Evolutionary conservation across 64 coral and sea anemone genomes (phyloP), one percentile per base, ranked within the genome.

Genomic region (Pocillopora damicornis): DNA sequence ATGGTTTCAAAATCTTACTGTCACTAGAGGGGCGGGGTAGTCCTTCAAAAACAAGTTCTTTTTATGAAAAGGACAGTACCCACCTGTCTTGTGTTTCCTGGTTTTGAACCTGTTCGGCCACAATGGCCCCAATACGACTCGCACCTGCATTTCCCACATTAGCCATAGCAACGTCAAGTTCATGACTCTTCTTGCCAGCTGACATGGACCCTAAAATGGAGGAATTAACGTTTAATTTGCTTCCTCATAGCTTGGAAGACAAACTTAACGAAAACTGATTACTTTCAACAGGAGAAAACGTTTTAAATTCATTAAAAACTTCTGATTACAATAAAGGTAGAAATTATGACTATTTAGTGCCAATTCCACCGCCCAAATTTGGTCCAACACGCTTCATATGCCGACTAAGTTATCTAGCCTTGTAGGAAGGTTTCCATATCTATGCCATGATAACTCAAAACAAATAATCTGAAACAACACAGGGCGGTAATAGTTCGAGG

Each of bases 71-170:
- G 75, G 38, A 11, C 18, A 16, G 38, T 5, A 73, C 45, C 18
- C 42, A 87, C 86, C 45, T 89, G 45, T 75, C 69, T 17, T 71
- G 57, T 14, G 77, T 17, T 18, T 89, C 78, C 64, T 89, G 78
- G 51, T 60, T 74, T n/a, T 89, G 88, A 16, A 89, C 78, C 23
- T 79, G 59, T 14, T 89, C 78, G 20, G 88, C 88, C 25, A 89
- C 73, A 26, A 82, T 69, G 23, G 58, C 11, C 18, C 88, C 88
- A 74, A 89, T 89, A 35, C 79, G 78, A 11, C 77, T 74, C 9
- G 78, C 88, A 9, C 77, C 77, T 2, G 77, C 65, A 17, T 74
- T 75, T 35, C 77, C 77, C 3, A 77, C 65, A 17, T 74, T 75
- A 18, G 66, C 23, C 14, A 72, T 61, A 2, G 77, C 30, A 61